Evolutionary conservation across 1,140 invertebrate genomes (phyloP).

Genomic region (Anoplophora glabripennis): DNA sequence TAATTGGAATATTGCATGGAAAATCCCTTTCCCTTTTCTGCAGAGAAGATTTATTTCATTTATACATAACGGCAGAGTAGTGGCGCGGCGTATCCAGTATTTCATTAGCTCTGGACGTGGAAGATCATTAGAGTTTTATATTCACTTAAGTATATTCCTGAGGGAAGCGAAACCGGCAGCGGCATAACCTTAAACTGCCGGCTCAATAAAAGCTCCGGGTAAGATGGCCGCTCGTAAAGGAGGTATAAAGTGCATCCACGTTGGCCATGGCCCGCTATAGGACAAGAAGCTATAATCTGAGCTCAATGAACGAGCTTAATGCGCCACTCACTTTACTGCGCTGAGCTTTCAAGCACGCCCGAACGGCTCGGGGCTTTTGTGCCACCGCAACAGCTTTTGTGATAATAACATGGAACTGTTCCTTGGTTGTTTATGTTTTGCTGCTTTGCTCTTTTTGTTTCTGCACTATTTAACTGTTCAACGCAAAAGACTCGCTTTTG

Average conservation of each 20-base stretch:
- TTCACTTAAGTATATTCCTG: constrained; percentile 20
- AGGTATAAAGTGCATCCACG: constrained; percentile 42
- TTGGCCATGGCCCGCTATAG: constrained; percentile 34
- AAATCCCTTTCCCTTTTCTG: too few relatives aligned
- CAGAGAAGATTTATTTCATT: too few relatives aligned
- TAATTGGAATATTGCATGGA: too few relatives aligned
- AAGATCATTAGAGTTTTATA: constrained; percentile 12
- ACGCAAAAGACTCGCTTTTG: constrained; percentile 13
- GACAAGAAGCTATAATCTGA: constrained; percentile 42
- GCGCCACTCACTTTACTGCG: constrained; percentile 38
- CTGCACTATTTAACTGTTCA: constrained; percentile 28
- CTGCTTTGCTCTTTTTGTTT: constrained; percentile 28
- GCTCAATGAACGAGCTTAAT: constrained; percentile 44
- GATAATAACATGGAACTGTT: constrained; percentile 40
- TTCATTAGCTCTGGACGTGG: constrained; percentile 1
- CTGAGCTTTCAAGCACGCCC: constrained; percentile 39
- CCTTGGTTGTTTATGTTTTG: constrained; percentile 33
- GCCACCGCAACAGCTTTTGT: constrained; percentile 38
- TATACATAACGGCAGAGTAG: too few relatives aligned
- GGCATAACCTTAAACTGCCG: constrained; percentile 22
- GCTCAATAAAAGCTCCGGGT: constrained; percentile 36
- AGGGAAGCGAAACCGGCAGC: constrained; percentile 8
- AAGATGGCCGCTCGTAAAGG: constrained; percentile 44
- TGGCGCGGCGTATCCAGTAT: not conserved
- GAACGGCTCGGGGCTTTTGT: constrained; percentile 33